These are phyloP conservation scores for Onychomys leucogaster DNA, from an alignment of 2,797 vertebrate species.

Conservation along the genomic window DNA sequence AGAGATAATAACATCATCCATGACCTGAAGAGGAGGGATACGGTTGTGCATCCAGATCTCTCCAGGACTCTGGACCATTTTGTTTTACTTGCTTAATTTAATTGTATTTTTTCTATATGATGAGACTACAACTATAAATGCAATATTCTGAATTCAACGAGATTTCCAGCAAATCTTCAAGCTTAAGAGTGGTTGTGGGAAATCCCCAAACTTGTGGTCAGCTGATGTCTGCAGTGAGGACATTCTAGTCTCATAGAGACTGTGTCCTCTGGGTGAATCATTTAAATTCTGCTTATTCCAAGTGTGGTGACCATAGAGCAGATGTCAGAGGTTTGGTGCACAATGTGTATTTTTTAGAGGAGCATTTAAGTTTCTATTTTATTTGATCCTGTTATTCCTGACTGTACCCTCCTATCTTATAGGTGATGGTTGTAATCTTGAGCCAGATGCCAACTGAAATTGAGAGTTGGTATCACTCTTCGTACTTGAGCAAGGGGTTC, in stretches of 20 bases:
- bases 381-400: background rate
- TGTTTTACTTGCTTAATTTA: background rate
- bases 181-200: background rate
- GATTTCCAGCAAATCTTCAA: background rate
- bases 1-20: background rate
- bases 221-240: background rate
- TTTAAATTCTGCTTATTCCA: background rate
- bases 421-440: background rate
- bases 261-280: background rate
- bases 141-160: background rate
- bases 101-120: background rate
- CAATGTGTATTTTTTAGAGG: background rate
- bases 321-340: background rate
- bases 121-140: background rate
- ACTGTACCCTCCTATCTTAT: background rate
- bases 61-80: background rate
- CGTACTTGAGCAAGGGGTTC: background rate
- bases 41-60: background rate
- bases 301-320: background rate
- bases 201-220: background rate
- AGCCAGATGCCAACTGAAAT: background rate
- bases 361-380: background rate
- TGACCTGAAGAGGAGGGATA: background rate
- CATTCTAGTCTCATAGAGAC: background rate
- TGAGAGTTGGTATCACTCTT: background rate